Evolutionary conservation across 1,140 invertebrate genomes (phyloP).

Genomic region (Meloidogyne exigua): DNA sequence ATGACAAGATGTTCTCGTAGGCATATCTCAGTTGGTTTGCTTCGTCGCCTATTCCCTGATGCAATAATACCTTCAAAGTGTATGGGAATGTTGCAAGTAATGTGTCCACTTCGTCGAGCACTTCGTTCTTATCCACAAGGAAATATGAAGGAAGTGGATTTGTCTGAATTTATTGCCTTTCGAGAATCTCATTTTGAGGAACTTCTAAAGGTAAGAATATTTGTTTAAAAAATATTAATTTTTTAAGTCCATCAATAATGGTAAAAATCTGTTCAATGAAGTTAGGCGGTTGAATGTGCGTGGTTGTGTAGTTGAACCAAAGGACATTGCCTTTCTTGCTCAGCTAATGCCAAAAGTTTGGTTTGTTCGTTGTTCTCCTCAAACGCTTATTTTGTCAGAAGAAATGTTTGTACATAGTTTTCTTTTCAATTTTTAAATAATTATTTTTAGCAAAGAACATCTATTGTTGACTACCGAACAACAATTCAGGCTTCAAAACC

Average conservation of each 20-base stretch:
- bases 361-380: slow-evolving; percentile 10
- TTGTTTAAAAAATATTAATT: background rate
- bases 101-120: background rate
- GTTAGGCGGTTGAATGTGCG: slow-evolving; percentile 21
- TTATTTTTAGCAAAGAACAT: slow-evolving; percentile 7
- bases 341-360: slow-evolving; percentile 28
- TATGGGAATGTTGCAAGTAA: slow-evolving; percentile 15
- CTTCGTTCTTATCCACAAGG: slow-evolving; percentile 7
- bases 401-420: background rate
- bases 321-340: slow-evolving; percentile 23
- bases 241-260: slow-evolving; percentile 28
- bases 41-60: slow-evolving; percentile 20
- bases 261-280: slow-evolving; percentile 11
- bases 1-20: slow-evolving; percentile 19
- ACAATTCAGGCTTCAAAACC: background rate
- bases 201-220: slow-evolving; percentile 4
- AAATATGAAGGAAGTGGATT: slow-evolving; percentile 23
- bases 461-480: slow-evolving; percentile 19
- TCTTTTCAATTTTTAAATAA: background rate
- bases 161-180: slow-evolving; percentile 16
- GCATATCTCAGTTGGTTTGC: slow-evolving; percentile 13
- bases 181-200: slow-evolving; percentile 23
- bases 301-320: slow-evolving; percentile 19
- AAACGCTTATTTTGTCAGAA: slow-evolving; percentile 19
- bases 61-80: background rate